These are phyloP conservation scores for Gorsachius goisagi DNA, from an alignment of 2,113 vertebrate genomes.

Conservation along the genomic window DNA sequence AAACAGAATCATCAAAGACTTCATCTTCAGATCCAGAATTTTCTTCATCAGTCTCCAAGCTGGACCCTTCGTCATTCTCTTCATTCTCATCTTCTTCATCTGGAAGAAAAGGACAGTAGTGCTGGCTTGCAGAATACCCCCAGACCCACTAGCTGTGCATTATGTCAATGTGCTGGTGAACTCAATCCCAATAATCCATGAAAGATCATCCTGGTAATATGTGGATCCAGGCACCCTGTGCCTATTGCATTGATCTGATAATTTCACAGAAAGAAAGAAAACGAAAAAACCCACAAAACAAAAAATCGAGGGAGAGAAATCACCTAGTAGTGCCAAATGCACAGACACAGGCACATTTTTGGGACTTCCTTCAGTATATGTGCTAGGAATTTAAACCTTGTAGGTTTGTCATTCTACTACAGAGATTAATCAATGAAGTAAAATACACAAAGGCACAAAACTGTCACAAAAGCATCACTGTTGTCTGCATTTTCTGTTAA, in stretches of 20 bases:
- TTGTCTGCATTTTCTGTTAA: neutral
- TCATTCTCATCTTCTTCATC: conserved; percentile 79
- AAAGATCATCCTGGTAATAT: neutral
- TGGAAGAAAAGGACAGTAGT: conserved; percentile 42
- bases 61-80: conserved; percentile 78
- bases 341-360: neutral
- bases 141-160: neutral
- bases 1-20: conserved; percentile 75
- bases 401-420: neutral
- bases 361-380: neutral
- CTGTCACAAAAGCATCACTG: neutral
- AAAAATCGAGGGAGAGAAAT: neutral
- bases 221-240: neutral
- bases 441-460: neutral
- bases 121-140: neutral
- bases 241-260: neutral
- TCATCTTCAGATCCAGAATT: conserved; percentile 73
- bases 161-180: neutral
- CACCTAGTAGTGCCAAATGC: neutral
- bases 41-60: conserved; percentile 74
- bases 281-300: neutral
- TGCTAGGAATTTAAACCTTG: neutral
- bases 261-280: neutral
- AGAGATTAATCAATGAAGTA: neutral
- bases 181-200: neutral